Evolutionary conservation across 2,888 invertebrate species (phyloP).

Genomic region (Diadromus collaris): DNA sequence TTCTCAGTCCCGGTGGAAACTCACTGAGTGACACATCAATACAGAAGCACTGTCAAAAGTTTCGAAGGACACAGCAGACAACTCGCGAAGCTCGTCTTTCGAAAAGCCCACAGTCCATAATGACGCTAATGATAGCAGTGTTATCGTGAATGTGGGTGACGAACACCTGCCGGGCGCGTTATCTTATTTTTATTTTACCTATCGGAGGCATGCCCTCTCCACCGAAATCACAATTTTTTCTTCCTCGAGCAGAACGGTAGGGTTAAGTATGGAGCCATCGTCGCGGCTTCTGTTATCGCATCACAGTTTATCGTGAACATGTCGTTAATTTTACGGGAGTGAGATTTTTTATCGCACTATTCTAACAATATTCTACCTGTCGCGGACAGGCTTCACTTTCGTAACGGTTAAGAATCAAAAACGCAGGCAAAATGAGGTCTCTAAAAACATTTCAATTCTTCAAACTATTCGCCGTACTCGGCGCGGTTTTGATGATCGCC

Average conservation of each 20-base stretch:
- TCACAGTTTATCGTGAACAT: not conserved
- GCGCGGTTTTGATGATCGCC: constrained; percentile 83
- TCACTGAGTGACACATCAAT: constrained; percentile 24
- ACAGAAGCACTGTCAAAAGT: constrained; percentile 28
- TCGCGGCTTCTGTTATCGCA: not conserved
- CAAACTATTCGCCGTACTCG: constrained; percentile 81
- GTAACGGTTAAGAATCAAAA: not conserved
- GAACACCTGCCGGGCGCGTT: not conserved
- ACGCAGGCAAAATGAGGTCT: constrained; percentile 73
- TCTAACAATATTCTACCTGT: not conserved
- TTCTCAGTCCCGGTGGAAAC: too few relatives aligned
- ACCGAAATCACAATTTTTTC: not conserved
- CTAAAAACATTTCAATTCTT: constrained; percentile 70
- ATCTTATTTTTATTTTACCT: not conserved
- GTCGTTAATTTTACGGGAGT: not conserved
- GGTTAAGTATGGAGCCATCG: constrained; percentile 12
- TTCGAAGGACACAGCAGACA: constrained; percentile 22
- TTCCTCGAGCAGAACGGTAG: not conserved
- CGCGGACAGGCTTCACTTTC: not conserved
- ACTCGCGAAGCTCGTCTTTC: not conserved
- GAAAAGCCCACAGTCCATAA: constrained; percentile 17
- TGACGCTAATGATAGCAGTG: constrained; percentile 31
- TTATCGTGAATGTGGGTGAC: constrained; percentile 24
- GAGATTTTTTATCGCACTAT: not conserved
- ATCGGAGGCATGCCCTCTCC: not conserved